phyloP scores from a whole-genome alignment of 64 coral and sea anemone species.

The Dendrophyllia cribrosa region DNA sequence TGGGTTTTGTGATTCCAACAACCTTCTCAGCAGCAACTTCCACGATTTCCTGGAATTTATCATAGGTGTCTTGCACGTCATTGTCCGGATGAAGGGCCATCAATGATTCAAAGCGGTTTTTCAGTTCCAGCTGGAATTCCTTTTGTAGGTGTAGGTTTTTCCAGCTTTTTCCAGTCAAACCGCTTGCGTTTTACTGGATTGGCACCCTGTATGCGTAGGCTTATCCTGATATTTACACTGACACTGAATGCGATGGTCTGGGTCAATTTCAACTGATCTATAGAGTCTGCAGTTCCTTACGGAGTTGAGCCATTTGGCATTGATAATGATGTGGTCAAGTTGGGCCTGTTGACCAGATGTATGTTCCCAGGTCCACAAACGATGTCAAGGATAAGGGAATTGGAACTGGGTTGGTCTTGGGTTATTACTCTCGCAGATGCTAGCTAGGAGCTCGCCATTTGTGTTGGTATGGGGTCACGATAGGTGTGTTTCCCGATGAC shows the following conservation, averaged over 20 bases:
- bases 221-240: constrained; percentile 8
- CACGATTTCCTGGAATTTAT: neutral
- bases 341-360: too few species aligned
- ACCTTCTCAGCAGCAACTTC: neutral
- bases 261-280: constrained; percentile 8
- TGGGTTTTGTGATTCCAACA: neutral
- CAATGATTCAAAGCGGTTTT: neutral
- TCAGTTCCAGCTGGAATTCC: neutral
- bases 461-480: too few species aligned
- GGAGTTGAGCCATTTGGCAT: too few species aligned
- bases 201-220: neutral
- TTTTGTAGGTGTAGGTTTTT: neutral
- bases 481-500: too few species aligned
- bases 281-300: constrained; percentile 11
- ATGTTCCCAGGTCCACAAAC: too few species aligned
- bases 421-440: too few species aligned
- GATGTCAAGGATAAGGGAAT: too few species aligned
- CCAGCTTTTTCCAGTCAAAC: constrained; percentile 21
- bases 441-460: too few species aligned
- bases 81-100: neutral
- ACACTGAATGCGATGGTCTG: constrained; percentile 36
- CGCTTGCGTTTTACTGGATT: neutral
- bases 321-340: too few species aligned
- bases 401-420: too few species aligned
- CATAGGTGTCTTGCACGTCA: neutral